phyloP scores from a whole-genome alignment of 2,888 invertebrate species.

The Marronus borbonicus region DNA sequence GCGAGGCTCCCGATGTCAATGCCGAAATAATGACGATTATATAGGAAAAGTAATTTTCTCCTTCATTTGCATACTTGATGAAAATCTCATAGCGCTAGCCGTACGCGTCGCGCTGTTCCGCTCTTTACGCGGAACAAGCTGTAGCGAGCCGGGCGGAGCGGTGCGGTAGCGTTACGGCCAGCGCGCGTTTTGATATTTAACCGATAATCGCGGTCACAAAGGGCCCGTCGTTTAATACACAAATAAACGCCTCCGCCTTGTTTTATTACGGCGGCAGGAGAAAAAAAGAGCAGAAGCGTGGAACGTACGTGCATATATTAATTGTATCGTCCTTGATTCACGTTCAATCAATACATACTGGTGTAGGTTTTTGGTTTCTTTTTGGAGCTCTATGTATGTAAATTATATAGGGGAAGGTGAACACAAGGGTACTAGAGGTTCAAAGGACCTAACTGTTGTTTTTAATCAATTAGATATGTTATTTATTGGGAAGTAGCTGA shows the following conservation, averaged over 20 bases:
- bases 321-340: slow-evolving; percentile 29
- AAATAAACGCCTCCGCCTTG: slow-evolving; percentile 49
- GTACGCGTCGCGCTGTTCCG: slow-evolving; percentile 48
- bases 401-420: too few species aligned
- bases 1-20: slow-evolving; percentile 68
- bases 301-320: slow-evolving; percentile 6
- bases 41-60: slow-evolving; percentile 72
- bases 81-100: slow-evolving; percentile 68
- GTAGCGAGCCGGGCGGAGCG: neutral
- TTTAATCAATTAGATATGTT: too few species aligned
- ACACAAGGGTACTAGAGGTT: too few species aligned
- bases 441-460: too few species aligned
- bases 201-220: slow-evolving; percentile 52
- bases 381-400: too few species aligned
- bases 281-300: slow-evolving; percentile 11
- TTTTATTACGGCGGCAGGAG: slow-evolving; percentile 39
- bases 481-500: too few species aligned
- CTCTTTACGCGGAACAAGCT: slow-evolving; percentile 28
- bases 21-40: slow-evolving; percentile 72
- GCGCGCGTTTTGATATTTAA: slow-evolving; percentile 49
- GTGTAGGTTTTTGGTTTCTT: too few species aligned
- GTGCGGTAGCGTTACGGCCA: neutral
- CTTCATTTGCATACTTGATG: slow-evolving; percentile 72
- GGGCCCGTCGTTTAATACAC: slow-evolving; percentile 48
- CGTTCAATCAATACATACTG: slow-evolving; percentile 7